phyloP scores from a whole-genome alignment of 2,113 vertebrate species.

The Crotalus horridus region DNA sequence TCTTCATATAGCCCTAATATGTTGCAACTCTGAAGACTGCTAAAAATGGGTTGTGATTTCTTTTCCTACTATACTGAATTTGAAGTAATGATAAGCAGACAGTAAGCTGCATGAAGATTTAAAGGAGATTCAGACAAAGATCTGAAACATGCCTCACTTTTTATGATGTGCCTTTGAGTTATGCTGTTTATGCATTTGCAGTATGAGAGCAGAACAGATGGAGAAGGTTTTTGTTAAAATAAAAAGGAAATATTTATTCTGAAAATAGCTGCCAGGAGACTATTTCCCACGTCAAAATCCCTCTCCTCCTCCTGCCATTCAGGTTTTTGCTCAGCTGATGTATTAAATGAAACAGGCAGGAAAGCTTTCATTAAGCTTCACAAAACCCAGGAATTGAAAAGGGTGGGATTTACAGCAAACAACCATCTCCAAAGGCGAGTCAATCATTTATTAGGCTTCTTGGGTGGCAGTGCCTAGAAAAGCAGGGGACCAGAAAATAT shows the following conservation, averaged over 20 bases:
- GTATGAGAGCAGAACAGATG: conserved; percentile 52
- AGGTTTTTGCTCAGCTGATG: conserved; percentile 2
- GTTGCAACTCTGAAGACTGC: neutral
- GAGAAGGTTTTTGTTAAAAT: conserved; percentile 35
- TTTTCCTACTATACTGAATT: neutral
- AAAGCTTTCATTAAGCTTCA: neutral
- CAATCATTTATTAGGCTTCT: neutral
- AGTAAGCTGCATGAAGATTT: neutral
- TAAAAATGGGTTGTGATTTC: neutral
- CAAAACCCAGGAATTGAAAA: neutral
- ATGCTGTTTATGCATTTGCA: conserved; percentile 36
- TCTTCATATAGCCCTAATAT: neutral
- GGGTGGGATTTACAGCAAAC: neutral
- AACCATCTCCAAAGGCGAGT: neutral
- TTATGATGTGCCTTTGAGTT: conserved; percentile 41
- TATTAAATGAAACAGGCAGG: conserved; percentile 5
- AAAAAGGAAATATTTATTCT: conserved; percentile 53
- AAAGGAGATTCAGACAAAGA: neutral
- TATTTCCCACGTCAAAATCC: conserved; percentile 23
- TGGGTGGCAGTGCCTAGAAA: neutral
- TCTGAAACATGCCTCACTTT: conserved; percentile 34
- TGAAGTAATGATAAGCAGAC: conserved; percentile 36
- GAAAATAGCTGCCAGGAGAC: neutral
- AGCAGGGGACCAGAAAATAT: neutral
- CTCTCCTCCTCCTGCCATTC: neutral